Base-by-base conservation (phyloP, 2,797 vertebrate genomes). In the Synaphobranchus kaupii region DNA sequence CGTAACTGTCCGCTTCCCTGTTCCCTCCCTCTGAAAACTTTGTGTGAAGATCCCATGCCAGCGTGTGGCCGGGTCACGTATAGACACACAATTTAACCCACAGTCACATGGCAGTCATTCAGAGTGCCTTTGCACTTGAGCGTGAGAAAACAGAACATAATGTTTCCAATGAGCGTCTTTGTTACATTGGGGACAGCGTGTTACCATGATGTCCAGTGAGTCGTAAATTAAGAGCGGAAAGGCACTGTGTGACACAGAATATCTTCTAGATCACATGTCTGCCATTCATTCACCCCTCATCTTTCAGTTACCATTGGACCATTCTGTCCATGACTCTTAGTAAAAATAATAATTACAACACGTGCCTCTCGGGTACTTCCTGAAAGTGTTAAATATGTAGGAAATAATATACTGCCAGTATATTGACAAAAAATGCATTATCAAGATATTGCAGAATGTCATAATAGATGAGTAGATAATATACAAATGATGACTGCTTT, bases 181-280 rank as follows among this genome's bases (percentile, higher is more conserved):
- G 17, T 81, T 83, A n/a, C 60, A 39, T 56, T 28, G 68, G 86
- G 47, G 60, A 68, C 28, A n/a, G 60, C 39, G 58, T 71, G 58
- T 83, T 52, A 34, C 50, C 20, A 83, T 52, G 78, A 25, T 22
- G 4, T 81, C 78, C 44, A 48, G 44, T n/a, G 44, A 81, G 44
- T 12, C 47, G 8, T 8, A 15, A 44, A 81, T 81, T 78, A 78
- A 44, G 73, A 78, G 73, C 39, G 78, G 47, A 81, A 50, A 81
- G 13, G 12, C 63, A n/a, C 63, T n/a, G 25, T n/a, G 25, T 68
- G 63, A 68, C 73, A 20, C 34, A 44, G 73, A 44, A 44, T 78
- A 78, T 22, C 25, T 78, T 47, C 17, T 13, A 78, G 73, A 78
- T 13, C 13, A 22, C 73, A 22, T 20, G 1, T 47, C 39, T 73